Percentiles rank a stretch among this genome's conserved stretches.
These are phyloP conservation scores for Dromococcyx pavoninus DNA, from an alignment of 2,797 vertebrate species.

Conservation along the genomic window DNA sequence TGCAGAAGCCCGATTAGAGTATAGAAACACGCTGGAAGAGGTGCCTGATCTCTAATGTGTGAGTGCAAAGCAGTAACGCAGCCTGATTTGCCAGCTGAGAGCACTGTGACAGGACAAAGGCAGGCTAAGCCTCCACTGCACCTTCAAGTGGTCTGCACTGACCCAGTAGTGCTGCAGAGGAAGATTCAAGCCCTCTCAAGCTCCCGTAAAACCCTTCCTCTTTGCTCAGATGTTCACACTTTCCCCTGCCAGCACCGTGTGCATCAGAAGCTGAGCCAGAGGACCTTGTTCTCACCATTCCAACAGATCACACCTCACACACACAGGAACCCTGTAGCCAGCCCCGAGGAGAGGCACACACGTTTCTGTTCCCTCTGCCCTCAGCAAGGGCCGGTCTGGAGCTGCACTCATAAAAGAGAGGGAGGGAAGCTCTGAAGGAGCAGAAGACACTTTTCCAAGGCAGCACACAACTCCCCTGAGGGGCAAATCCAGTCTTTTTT, in stretches of 20 bases:
- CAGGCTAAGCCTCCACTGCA: neutral
- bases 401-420: neutral
- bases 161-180: neutral
- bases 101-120: neutral
- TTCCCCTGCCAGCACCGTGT: neutral
- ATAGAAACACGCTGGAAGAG: neutral
- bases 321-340: neutral
- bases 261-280: neutral
- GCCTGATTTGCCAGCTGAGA: neutral
- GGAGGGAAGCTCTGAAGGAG: neutral
- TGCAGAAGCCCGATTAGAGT: neutral
- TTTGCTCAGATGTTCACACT: neutral
- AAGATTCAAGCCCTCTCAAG: neutral
- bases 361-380: neutral
- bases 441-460: neutral
- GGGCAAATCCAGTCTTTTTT: neutral
- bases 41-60: neutral
- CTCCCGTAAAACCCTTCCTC: neutral
- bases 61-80: neutral
- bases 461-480: neutral
- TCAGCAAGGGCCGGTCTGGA: neutral
- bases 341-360: rapidly evolving
- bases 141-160: neutral
- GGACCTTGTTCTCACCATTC: neutral
- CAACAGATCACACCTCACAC: neutral